Conservation (phyloP, 2,888 invertebrate genomes). For the Callinectes sapidus region DNA sequence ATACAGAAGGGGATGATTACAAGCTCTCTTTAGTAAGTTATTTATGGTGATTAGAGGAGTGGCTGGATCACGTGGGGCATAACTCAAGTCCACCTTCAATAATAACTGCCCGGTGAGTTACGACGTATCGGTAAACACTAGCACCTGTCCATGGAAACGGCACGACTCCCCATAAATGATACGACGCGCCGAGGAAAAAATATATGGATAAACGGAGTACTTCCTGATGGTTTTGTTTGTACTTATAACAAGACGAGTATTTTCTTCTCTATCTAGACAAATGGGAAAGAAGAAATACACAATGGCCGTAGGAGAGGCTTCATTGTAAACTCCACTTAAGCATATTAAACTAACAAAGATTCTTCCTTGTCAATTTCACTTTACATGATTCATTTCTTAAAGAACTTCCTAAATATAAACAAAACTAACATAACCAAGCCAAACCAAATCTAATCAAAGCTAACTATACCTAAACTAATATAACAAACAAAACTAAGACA, state of each 20-base stretch:
- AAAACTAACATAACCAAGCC: too few species aligned
- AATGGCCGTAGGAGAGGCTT: not conserved
- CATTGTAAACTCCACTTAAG: too few species aligned
- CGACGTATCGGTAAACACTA: constrained; percentile 33
- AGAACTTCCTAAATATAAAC: too few species aligned
- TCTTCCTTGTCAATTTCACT: too few species aligned
- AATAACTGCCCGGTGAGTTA: constrained; percentile 25
- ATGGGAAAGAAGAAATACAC: not conserved
- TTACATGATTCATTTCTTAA: too few species aligned
- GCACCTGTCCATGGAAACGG: constrained; percentile 19
- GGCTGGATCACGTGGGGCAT: constrained; percentile 32
- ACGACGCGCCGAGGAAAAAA: not conserved
- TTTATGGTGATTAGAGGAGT: constrained; percentile 35
- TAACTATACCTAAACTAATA: too few species aligned
- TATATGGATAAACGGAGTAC: not conserved
- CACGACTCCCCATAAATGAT: constrained; percentile 27
- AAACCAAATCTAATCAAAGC: too few species aligned
- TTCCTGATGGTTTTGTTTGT: not conserved
- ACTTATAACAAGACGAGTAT: not conserved
- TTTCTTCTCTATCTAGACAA: not conserved
- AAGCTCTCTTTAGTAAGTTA: constrained; percentile 31
- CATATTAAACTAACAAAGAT: too few species aligned
- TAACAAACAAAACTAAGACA: too few species aligned
- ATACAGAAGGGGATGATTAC: constrained; percentile 17
- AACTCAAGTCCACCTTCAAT: constrained; percentile 33